phyloP scores from a whole-genome alignment of 2,113 vertebrate genomes.

The Amphiprion ocellaris region DNA sequence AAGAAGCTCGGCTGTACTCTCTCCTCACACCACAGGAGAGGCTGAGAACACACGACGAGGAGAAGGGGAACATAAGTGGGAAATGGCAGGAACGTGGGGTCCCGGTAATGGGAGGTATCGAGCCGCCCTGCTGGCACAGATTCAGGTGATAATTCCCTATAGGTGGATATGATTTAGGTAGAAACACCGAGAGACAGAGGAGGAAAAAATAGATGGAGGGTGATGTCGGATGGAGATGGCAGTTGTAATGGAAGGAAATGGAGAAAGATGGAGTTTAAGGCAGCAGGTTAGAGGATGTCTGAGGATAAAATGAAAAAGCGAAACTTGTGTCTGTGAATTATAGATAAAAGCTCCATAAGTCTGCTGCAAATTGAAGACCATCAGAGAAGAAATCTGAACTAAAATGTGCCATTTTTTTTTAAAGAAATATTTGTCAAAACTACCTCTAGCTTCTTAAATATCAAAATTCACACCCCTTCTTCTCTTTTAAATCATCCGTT shows the following conservation, averaged over 20 bases:
- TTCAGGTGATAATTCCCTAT: not conserved
- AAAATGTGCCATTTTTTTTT: not conserved
- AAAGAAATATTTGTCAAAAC: no score
- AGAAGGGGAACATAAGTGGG: constrained; percentile 44
- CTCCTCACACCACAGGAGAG: constrained; percentile 9
- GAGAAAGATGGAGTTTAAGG: constrained; percentile 18
- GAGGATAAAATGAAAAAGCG: not conserved
- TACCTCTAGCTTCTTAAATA: no score
- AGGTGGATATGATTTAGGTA: constrained; percentile 29
- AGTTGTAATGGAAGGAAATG: constrained; percentile 4
- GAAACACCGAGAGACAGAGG: not conserved
- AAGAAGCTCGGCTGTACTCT: not conserved
- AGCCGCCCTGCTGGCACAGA: constrained; percentile 25
- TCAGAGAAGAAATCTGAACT: not conserved
- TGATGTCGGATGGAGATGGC: not conserved
- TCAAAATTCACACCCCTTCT: no score
- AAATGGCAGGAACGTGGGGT: constrained; percentile 36
- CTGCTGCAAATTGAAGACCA: not conserved
- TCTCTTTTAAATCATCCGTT: no score
- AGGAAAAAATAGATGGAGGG: not conserved
- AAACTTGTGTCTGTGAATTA: constrained; percentile 14
- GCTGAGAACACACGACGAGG: constrained; percentile 3
- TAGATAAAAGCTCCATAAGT: not conserved
- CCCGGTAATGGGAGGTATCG: constrained; percentile 48
- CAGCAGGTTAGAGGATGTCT: not conserved